These are phyloP conservation scores for Eulemur mongoz DNA, from an alignment of 2,797 vertebrate species.

Conservation along the genomic window DNA sequence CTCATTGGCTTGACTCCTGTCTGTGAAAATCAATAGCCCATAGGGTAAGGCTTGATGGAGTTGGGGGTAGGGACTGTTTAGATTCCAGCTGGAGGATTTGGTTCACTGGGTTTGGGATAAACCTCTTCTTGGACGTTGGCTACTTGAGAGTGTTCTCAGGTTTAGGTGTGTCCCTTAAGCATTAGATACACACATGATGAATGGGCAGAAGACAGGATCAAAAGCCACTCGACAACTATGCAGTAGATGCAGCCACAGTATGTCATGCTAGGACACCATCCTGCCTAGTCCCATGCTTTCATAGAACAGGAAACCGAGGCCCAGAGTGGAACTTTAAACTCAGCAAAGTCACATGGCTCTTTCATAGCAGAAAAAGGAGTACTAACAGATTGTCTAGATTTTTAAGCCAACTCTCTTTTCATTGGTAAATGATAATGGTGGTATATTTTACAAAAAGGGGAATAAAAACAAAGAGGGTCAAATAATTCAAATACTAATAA, in stretches of 20 bases:
- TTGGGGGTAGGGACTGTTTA: not conserved
- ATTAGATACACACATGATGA: not conserved
- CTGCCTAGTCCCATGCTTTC: not conserved
- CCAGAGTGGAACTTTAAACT: not conserved
- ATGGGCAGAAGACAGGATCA: not conserved
- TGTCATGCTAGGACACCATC: not conserved
- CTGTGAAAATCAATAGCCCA: slow-evolving; percentile 18
- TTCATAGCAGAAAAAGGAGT: not conserved
- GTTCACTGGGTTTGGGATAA: not conserved
- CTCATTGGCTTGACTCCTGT: slow-evolving; percentile 5
- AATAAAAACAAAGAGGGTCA: not conserved
- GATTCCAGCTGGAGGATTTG: not conserved
- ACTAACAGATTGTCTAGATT: not conserved
- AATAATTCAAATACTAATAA: not conserved
- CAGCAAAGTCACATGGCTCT: not conserved
- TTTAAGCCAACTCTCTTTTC: not conserved
- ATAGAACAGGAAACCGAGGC: not conserved
- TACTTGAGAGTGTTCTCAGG: not conserved
- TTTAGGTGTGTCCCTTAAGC: not conserved
- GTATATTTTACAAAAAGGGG: not conserved
- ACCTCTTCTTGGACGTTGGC: not conserved
- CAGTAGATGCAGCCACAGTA: no score
- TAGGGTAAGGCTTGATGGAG: not conserved
- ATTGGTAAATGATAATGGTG: not conserved
- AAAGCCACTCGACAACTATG: not conserved